Evolutionary conservation across 1,140 invertebrate species (phyloP).

Genomic region (Brachionus rotundiformis): DNA sequence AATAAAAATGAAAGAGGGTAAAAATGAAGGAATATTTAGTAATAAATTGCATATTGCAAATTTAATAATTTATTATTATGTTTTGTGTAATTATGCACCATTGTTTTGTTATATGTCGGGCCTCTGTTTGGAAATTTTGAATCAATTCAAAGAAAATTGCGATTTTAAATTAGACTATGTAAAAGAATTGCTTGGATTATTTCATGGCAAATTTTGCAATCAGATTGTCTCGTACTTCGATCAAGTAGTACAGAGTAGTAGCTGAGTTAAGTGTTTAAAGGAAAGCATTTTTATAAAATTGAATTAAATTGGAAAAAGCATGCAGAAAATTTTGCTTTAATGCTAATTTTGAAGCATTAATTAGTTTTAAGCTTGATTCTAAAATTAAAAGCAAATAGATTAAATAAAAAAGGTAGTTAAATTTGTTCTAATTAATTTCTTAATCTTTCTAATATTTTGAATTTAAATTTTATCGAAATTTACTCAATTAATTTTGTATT

Average conservation of each 20-base stretch:
- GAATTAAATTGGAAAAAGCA: background rate
- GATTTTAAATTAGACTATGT: background rate
- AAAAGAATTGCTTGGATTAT: background rate
- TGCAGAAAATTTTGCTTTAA: background rate
- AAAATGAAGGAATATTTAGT: constrained; percentile 20
- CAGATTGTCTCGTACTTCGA: background rate
- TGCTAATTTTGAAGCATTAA: too few species aligned
- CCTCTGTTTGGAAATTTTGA: constrained; percentile 26
- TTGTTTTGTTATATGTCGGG: background rate
- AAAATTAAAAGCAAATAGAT: too few species aligned
- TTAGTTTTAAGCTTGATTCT: too few species aligned
- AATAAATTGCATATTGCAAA: constrained; percentile 47
- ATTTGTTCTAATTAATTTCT: too few species aligned
- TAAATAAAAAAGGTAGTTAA: too few species aligned
- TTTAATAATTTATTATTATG: constrained; percentile 48
- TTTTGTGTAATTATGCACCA: constrained; percentile 21
- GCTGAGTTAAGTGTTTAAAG: background rate
- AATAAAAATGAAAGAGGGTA: constrained; percentile 3
- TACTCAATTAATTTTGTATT: too few species aligned
- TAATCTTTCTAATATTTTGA: too few species aligned
- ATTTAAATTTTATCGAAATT: too few species aligned
- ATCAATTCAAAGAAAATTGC: constrained; percentile 16
- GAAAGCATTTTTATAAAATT: background rate
- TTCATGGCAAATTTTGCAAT: background rate
- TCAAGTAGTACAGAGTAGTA: background rate